phyloP scores from a whole-genome alignment of 2,797 vertebrate species.

The Semaprochilodus insignis region DNA sequence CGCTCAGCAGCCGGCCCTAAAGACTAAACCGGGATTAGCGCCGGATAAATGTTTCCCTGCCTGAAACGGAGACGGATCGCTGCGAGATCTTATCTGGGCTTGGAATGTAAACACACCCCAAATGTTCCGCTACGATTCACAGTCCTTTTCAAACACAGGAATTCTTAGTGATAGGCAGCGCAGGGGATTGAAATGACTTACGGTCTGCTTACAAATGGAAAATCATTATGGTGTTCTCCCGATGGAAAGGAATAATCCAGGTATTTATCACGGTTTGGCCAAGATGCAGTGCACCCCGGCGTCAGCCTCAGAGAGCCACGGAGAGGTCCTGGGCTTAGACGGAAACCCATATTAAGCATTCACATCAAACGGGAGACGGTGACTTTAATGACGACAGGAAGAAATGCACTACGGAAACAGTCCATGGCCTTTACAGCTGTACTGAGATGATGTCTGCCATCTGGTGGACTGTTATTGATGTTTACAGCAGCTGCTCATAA shows the following conservation, averaged over 20 bases:
- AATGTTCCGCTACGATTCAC: conserved; percentile 54
- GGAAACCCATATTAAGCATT: conserved; percentile 34
- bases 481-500: neutral
- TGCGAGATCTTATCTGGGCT: conserved; percentile 69
- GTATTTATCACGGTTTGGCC: conserved; percentile 60
- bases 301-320: conserved; percentile 23
- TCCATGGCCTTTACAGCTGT: neutral
- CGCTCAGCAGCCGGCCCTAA: neutral
- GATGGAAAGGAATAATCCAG: conserved; percentile 60
- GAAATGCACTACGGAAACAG: too few relatives aligned
- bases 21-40: conserved; percentile 50
- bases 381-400: too few relatives aligned
- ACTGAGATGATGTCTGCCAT: conserved; percentile 32
- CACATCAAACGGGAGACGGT: conserved; percentile 13
- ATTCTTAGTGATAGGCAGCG: conserved; percentile 58
- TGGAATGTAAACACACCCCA: conserved; percentile 75
- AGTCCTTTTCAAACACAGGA: conserved; percentile 72
- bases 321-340: neutral
- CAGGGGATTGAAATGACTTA: conserved; percentile 64
- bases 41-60: conserved; percentile 54
- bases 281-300: conserved; percentile 2
- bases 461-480: conserved; percentile 30
- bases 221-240: conserved; percentile 62
- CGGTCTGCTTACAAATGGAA: conserved; percentile 57
- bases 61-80: conserved; percentile 70